Conservation (phyloP, 1,140 invertebrate genomes). For the Medauroidea extradentata region DNA sequence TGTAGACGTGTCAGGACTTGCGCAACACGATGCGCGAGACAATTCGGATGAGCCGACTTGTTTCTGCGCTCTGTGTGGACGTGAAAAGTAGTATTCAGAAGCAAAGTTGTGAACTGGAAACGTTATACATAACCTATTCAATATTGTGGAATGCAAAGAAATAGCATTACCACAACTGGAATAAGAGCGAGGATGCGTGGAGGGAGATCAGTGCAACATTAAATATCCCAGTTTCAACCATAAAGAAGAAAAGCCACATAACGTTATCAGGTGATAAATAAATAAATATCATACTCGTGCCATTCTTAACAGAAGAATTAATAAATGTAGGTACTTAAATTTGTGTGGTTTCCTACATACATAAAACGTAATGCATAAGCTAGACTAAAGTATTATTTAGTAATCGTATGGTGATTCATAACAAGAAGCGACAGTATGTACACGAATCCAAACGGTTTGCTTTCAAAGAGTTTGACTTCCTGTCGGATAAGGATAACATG, state of each 20-base stretch:
- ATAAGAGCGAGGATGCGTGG: not conserved
- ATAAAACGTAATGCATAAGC: not conserved
- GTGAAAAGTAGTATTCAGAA: not conserved
- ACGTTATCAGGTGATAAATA: not conserved
- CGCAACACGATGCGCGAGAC: no score
- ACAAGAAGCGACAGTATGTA: not conserved
- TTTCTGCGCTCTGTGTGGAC: no score
- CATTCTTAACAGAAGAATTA: no score
- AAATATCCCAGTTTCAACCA: not conserved
- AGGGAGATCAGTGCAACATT: not conserved
- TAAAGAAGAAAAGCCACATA: not conserved
- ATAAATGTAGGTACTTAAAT: no score
- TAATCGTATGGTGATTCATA: not conserved
- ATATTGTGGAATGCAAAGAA: not conserved
- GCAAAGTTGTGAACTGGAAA: not conserved
- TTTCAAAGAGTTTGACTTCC: constrained; percentile 1
- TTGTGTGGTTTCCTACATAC: no score
- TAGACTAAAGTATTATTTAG: not conserved
- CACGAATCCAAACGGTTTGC: constrained; percentile 2
- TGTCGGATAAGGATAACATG: not conserved
- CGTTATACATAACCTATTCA: not conserved
- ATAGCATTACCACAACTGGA: not conserved
- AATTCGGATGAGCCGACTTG: no score
- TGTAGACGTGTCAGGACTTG: no score
- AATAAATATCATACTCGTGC: no score